Evolutionary conservation across 2,888 invertebrate genomes (phyloP), one percentile per base, ranked within the genome.

Genomic region (Parascotia fuliginaria): DNA sequence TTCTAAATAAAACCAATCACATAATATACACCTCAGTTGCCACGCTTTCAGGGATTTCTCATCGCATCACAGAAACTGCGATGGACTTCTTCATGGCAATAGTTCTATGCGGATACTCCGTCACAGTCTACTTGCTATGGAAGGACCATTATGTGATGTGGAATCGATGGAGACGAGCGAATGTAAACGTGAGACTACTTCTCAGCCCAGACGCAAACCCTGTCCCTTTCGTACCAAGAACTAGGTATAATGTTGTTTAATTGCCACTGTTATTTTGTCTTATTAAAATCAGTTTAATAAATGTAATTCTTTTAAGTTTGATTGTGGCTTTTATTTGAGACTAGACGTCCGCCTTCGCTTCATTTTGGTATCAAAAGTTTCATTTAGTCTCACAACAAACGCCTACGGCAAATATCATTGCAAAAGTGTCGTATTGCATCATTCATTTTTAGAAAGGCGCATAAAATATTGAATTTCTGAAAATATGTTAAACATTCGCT

Each of bases 131-230:
- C 75, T 81, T 95, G 16, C 84, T 95, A 6, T 91, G 94, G 79
- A 94, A 93, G 77, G 95, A 95, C 68, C 95, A 95, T 65, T 91
- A 94, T 65, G 87, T 93, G 11, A 94, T 95, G 68, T 95, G 95
- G 95, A 95, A 95, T 73, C 89, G 93, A 33, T 95, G 95, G 95
- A 92, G 95, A 83, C 92, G 93, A 27, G 93, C 92, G 41, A 94
- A 94, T 28, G 94, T 95, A 13, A 94, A 95, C 71, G 94, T 95
- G 33, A 89, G 93, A 37, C 81, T 95, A 11, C 78, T 94, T 12
- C 80, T 94, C 65, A 88, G 93, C 1, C 93, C 93, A 1, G 93
- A 93, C 51, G 72, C 90, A 0, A 85, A 89, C 43, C 92, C 89
- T 0, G 89, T 89, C 42, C 90, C 89, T 4, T 90, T 89, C 41